phyloP scores from a whole-genome alignment of 2,797 vertebrate species.

The Clarias laeviceps region DNA sequence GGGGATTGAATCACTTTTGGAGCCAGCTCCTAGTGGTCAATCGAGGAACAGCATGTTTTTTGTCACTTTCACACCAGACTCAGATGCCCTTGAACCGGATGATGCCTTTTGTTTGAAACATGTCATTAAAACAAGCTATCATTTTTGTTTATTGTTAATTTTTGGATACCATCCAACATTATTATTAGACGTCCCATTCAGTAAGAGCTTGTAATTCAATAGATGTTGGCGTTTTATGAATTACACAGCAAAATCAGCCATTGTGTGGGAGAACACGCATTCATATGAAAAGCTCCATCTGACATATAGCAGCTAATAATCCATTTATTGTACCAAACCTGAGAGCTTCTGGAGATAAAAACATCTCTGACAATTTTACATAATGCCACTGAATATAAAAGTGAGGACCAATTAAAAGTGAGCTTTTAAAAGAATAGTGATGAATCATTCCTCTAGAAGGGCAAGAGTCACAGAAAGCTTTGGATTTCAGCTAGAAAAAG shows the following conservation, averaged over 20 bases:
- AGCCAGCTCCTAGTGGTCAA: too few relatives aligned
- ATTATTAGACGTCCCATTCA: background rate
- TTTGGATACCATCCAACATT: background rate
- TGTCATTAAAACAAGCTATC: background rate
- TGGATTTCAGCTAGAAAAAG: background rate
- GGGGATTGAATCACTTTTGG: too few relatives aligned
- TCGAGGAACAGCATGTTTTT: too few relatives aligned
- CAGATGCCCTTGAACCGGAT: too few relatives aligned
- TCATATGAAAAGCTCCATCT: background rate
- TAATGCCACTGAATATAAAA: conserved; percentile 19
- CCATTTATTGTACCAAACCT: background rate
- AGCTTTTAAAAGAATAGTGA: conserved; percentile 29
- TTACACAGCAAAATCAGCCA: background rate
- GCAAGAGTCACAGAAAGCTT: background rate
- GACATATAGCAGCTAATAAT: conserved; percentile 19
- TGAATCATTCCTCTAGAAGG: conserved; percentile 59
- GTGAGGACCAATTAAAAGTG: conserved; percentile 51
- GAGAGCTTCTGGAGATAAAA: conserved; percentile 20
- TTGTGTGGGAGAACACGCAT: conserved; percentile 3
- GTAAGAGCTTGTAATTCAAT: background rate
- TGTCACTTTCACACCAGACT: too few relatives aligned
- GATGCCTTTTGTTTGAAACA: background rate
- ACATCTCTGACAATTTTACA: conserved; percentile 2
- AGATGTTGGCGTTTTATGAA: conserved; percentile 23
- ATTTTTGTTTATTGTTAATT: background rate